Base-by-base conservation (phyloP, 92 coral and sea anemone species). In the Heteractis magnifica region DNA sequence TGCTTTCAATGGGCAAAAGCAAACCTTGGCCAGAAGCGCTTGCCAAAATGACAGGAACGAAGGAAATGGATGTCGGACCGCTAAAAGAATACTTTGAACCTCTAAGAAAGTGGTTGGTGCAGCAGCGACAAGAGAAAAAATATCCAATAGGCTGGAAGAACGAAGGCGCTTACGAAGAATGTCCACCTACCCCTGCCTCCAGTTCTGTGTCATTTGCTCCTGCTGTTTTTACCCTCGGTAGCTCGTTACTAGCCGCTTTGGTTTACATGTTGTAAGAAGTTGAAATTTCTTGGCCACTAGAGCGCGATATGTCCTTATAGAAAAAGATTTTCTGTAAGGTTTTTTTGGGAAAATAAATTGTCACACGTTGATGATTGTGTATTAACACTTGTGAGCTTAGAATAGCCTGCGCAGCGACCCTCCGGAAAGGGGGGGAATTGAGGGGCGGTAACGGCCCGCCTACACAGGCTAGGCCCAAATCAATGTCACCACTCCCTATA, bases 11-110 rank as follows among this genome's bases (percentile, higher is more conserved):
- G 95, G 98, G 98, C 13, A 92, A 94, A 73, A 94, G 97, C 88
- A 92, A 92, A 74, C 94, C 98, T 10, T 95, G 97, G 98, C 97
- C 95, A 9, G 55, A 62, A n/a, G 98, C 98, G 1, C 89, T 95
- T 34, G 86, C 83, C 76, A 86, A 87, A 20, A 85, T 95, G 92
- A 95, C 97, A 50, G 98, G 98, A 72, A 87, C 85, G 50, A 65
- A 74, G 55, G 60, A 52, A 49, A 83, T 95, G 87, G 92, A 91
- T 53, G 92, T 93, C 49, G 92, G 80, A 20, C 92, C 97, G 8
- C 86, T 95, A 19, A 86, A 88, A 5, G 95, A 93, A 20, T 95
- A 95, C 81, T 95, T 95, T 72, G 48, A 85, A 65, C 98, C 94
- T 3, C 86, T 93, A n/a, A 75, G 78, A 70, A 70, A 19, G 6